Evolutionary conservation across 2,888 invertebrate genomes (phyloP).

Genomic region (Adineta ricciae): DNA sequence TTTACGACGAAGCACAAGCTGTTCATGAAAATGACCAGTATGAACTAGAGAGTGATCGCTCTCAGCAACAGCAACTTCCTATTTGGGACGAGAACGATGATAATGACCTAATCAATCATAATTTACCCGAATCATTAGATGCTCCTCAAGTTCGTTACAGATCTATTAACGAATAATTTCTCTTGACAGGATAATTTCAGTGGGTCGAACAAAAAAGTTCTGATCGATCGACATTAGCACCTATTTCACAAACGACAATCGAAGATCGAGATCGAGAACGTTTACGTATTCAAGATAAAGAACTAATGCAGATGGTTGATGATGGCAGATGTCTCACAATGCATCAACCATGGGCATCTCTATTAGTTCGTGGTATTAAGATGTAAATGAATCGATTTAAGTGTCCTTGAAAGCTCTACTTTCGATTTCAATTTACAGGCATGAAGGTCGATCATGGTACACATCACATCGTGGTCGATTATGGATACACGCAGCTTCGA

Average conservation of each 20-base stretch:
- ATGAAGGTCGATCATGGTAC: constrained; percentile 89
- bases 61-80: background rate
- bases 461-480: constrained; percentile 76
- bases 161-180: background rate
- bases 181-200: constrained; percentile 20
- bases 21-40: constrained; percentile 14
- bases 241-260: background rate
- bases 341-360: constrained; percentile 90
- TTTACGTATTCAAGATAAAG: constrained; percentile 60
- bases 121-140: background rate
- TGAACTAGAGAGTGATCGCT: constrained; percentile 3
- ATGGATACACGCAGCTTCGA: constrained; percentile 83
- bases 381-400: constrained; percentile 51
- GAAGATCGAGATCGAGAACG: constrained; percentile 34
- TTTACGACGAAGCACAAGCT: background rate
- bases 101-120: background rate
- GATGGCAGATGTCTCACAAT: constrained; percentile 77
- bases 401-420: background rate
- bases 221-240: constrained; percentile 6
- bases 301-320: constrained; percentile 71
- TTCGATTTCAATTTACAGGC: constrained; percentile 45
- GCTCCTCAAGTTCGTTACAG: background rate
- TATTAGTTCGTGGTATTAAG: constrained; percentile 82
- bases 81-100: background rate
- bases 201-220: constrained; percentile 29